A percentile compares a stretch with the other conserved stretches of the same genome.
Evolutionary conservation across 2,113 vertebrate genomes (phyloP).

Genomic region (Colinus virginianus): DNA sequence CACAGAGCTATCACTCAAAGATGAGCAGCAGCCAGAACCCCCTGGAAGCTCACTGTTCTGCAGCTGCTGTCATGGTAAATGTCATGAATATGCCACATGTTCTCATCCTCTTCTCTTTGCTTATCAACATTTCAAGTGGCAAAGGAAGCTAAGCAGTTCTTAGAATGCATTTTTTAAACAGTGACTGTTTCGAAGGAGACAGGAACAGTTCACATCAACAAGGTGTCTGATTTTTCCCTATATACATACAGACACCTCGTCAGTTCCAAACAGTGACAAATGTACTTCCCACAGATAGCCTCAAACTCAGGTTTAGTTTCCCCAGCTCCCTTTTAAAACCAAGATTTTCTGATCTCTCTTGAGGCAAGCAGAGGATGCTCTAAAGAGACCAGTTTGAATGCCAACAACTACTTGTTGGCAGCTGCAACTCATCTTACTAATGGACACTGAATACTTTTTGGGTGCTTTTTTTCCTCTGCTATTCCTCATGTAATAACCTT

Average conservation of each 20-base stretch:
- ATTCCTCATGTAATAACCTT: not conserved
- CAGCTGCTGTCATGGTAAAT: not conserved
- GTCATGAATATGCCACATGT: not conserved
- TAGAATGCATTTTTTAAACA: not conserved
- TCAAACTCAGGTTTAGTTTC: not conserved
- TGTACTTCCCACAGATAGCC: not conserved
- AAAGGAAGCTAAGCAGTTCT: not conserved
- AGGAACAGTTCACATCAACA: not conserved
- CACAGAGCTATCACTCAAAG: not conserved
- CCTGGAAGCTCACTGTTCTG: not conserved
- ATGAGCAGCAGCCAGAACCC: not conserved
- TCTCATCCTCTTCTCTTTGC: not conserved
- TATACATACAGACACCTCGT: too few species aligned
- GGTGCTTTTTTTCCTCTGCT: accelerated
- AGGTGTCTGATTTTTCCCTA: not conserved
- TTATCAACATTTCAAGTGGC: not conserved
- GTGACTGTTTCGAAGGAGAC: not conserved
- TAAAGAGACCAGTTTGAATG: not conserved
- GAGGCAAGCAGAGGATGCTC: not conserved
- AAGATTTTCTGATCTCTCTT: not conserved
- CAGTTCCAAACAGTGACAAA: not conserved
- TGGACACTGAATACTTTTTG: not conserved
- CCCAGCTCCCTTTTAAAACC: not conserved
- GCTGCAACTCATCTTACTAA: not conserved
- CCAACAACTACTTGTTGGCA: not conserved